Percentiles rank a stretch among this genome's conserved stretches.
Evolutionary conservation across 2,797 vertebrate species (phyloP).

Genomic region (Gambelia wislizenii): DNA sequence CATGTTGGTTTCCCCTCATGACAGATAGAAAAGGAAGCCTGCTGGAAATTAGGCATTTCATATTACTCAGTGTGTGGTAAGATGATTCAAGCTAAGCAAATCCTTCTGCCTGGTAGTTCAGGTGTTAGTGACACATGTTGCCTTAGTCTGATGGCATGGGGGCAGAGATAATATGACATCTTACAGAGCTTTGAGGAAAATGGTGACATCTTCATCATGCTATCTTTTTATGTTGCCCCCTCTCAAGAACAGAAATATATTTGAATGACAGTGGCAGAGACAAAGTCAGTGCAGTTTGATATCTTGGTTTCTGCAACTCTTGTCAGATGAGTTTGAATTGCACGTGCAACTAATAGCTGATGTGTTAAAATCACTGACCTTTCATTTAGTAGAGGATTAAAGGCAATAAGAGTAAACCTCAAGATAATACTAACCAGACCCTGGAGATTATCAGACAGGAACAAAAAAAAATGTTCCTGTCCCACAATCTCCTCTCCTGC

Average conservation of each 20-base stretch:
- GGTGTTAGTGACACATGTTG: slow-evolving; percentile 32
- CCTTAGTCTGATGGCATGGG: slow-evolving; percentile 39
- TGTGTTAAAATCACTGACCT: background rate
- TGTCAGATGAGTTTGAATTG: background rate
- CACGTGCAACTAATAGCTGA: background rate
- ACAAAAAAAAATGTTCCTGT: too few species aligned
- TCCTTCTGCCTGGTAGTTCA: slow-evolving; percentile 43
- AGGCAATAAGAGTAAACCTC: background rate
- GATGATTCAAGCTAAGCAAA: slow-evolving; percentile 44
- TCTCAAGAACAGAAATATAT: slow-evolving; percentile 11
- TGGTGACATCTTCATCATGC: slow-evolving; percentile 14
- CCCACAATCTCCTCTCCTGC: too few species aligned
- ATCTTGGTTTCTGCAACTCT: background rate
- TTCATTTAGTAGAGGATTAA: background rate
- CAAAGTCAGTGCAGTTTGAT: background rate
- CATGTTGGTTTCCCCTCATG: slow-evolving; percentile 14
- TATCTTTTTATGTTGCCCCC: slow-evolving; percentile 18
- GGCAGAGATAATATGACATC: slow-evolving; percentile 19
- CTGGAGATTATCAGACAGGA: too few species aligned
- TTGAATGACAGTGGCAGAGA: slow-evolving; percentile 5
- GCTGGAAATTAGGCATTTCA: background rate
- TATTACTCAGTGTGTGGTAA: background rate
- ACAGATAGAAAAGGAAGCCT: background rate
- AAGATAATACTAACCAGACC: too few species aligned
- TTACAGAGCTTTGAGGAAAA: slow-evolving; percentile 35